These are phyloP conservation scores for Amazonetta brasiliensis DNA, from an alignment of 2,797 vertebrate genomes.

Conservation along the genomic window DNA sequence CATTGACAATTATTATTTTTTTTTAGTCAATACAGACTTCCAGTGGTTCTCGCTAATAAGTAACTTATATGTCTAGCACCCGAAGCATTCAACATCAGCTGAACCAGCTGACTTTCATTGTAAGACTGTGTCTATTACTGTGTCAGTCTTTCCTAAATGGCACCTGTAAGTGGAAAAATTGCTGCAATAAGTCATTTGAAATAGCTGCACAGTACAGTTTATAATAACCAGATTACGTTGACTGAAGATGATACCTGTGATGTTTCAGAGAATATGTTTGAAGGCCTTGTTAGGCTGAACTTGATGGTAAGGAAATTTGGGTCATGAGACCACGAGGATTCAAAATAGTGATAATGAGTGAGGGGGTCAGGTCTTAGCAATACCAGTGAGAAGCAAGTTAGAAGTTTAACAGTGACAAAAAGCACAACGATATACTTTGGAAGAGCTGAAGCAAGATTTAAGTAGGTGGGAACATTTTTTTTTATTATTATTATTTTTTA, in stretches of 20 bases:
- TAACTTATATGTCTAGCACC: neutral
- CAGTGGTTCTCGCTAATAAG: neutral
- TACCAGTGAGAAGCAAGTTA: neutral
- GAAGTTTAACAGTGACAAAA: neutral
- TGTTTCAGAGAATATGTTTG: neutral
- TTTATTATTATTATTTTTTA: neutral
- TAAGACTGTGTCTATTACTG: neutral
- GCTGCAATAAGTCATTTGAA: neutral
- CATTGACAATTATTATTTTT: neutral
- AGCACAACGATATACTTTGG: neutral
- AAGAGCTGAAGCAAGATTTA: neutral
- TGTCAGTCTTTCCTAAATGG: neutral
- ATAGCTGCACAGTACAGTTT: neutral
- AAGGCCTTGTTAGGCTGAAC: neutral
- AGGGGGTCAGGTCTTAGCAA: neutral
- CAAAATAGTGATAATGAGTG: neutral
- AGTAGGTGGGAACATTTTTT: neutral
- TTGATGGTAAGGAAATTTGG: neutral
- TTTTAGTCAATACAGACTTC: neutral
- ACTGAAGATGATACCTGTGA: neutral
- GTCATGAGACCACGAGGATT: neutral
- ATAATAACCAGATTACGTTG: neutral
- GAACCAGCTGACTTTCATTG: neutral
- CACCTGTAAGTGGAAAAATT: neutral
- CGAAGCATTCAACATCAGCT: neutral